Evolutionary conservation across 1,140 invertebrate genomes (phyloP).

Genomic region (Bombus huntii): DNA sequence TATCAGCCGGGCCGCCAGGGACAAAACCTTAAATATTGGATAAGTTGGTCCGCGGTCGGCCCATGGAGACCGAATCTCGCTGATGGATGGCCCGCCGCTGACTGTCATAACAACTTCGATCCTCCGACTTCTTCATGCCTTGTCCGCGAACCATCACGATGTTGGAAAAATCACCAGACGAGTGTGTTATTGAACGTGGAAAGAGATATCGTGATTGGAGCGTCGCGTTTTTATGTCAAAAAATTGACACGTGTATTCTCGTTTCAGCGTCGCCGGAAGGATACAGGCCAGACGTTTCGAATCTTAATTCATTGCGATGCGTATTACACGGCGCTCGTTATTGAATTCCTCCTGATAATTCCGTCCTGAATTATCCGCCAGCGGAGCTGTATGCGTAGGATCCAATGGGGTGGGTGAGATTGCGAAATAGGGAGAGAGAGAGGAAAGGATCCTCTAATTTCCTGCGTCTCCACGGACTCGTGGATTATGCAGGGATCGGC

Average conservation of each 20-base stretch:
- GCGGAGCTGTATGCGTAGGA: neutral
- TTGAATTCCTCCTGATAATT: constrained; percentile 82
- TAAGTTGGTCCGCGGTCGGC: constrained; percentile 79
- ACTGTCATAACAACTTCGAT: constrained; percentile 82
- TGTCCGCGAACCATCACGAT: constrained; percentile 11
- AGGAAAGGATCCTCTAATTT: constrained; percentile 77
- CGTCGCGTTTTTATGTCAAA: neutral
- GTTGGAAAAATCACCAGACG: constrained; percentile 32
- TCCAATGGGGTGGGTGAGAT: neutral
- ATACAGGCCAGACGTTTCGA: constrained; percentile 25
- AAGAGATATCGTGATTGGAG: neutral
- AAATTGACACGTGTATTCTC: neutral
- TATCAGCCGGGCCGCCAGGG: constrained; percentile 81
- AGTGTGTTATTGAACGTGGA: constrained; percentile 9
- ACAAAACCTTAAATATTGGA: constrained; percentile 84
- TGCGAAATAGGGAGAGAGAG: neutral
- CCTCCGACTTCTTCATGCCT: constrained; percentile 38
- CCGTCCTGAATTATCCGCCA: constrained; percentile 79
- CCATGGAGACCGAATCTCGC: constrained; percentile 80
- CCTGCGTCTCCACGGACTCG: constrained; percentile 80
- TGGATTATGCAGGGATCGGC: constrained; percentile 79
- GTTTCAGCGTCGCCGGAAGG: too few species aligned
- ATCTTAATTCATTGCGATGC: constrained; percentile 79
- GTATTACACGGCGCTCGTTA: constrained; percentile 78
- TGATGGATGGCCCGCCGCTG: constrained; percentile 81